A percentile compares a stretch with the other conserved stretches of the same genome.
Conservation (phyloP, 2,888 invertebrate species). For the Pegoplata infirma region DNA sequence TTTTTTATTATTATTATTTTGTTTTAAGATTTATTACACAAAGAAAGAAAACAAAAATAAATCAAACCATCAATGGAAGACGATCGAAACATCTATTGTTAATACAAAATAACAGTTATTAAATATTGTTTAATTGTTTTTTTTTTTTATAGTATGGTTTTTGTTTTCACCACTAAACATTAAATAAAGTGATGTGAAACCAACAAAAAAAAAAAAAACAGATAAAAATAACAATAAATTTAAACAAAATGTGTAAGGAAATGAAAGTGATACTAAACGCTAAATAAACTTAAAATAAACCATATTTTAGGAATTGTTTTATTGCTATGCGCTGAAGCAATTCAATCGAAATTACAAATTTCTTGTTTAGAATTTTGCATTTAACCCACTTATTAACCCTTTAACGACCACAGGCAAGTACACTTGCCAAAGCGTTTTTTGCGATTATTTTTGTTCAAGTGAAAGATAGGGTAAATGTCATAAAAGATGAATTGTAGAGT, state of each 20-base stretch:
- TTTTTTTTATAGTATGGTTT: constrained; percentile 9
- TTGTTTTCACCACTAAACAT: neutral
- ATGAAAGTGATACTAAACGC: constrained; percentile 16
- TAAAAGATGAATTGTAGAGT: too few species aligned
- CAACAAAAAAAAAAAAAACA: neutral
- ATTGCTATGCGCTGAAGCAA: too few species aligned
- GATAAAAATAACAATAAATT: neutral
- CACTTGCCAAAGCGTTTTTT: too few species aligned
- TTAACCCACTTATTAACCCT: too few species aligned
- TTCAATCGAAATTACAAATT: too few species aligned
- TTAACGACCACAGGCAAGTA: too few species aligned
- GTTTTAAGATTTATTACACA: constrained; percentile 20
- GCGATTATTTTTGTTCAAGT: too few species aligned
- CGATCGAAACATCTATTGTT: neutral
- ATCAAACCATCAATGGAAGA: neutral
- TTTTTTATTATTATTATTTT: too few species aligned
- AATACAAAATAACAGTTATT: constrained; percentile 1
- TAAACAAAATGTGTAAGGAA: neutral
- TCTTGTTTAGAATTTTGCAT: too few species aligned
- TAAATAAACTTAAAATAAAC: neutral
- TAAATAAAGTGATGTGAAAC: neutral
- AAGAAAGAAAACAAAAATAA: neutral
- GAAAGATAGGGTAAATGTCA: too few species aligned
- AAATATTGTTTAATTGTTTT: constrained; percentile 9
- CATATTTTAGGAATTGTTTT: too few species aligned